Evolutionary conservation across 2,113 vertebrate genomes (phyloP), one percentile per base, ranked within the genome.

Genomic region (Oryzias javanicus): DNA sequence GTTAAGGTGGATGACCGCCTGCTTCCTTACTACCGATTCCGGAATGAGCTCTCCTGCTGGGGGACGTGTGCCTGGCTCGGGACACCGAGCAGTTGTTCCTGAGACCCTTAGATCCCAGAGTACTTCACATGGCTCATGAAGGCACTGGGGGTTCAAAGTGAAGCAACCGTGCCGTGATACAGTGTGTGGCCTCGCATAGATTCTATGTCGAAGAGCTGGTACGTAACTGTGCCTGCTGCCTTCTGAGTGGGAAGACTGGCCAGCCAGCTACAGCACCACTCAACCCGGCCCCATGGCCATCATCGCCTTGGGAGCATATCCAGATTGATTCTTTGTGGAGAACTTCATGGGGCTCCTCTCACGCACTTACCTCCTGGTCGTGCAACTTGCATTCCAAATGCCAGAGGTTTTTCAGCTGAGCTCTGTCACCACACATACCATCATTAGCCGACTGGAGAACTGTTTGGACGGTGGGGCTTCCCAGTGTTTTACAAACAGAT

Each of bases 241-340:
- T 27, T 27, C 25, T 27, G 25, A 27, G 25, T 27, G 25, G 25
- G 25, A 27, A 27, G 25, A 27, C 3, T 27, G 25, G 25, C 6
- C 25, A 27, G 25, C 3, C 25, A 27, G 53, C 19, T 17, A 42
- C 41, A 6, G 54, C 41, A 19, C 41, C 40, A 8, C 41, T 55
- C 3, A 16, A 14, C 41, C 14, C 19, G 14, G 41, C 29, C 10
- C 29, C 17, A 5, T 55, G 53, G 35, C 40, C 35, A 16, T 55
- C 53, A 20, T n/a, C 41, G 16, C 41, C 41, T 24, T 55, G 54
- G 54, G 54, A 44, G 42, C 54, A 55, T 15, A 44, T 55, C 40
- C 54, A 55, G 35, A 15, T 55, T 13, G 40, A 44, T n/a, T n/a
- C 18, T 55, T 19, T 24, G 54, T 13, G 19, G 54, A 16, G 40